These are phyloP conservation scores for Dendroctonus ponderosae DNA, from an alignment of 1,140 invertebrate genomes.

Conservation along the genomic window DNA sequence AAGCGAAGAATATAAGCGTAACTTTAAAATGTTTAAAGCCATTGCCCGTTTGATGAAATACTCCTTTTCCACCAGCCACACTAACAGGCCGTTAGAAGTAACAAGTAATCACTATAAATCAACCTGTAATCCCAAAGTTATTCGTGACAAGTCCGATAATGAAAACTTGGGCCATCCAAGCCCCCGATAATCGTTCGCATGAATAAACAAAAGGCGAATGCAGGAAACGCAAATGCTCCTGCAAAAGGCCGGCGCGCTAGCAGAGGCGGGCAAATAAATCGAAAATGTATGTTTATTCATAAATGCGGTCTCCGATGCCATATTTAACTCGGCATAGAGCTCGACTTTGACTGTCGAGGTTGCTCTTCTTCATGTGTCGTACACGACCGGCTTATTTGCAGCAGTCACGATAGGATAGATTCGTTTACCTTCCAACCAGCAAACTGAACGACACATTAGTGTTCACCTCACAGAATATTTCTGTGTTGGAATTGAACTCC, in stretches of 20 bases:
- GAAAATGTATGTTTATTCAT: constrained; percentile 17
- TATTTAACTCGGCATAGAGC: background rate
- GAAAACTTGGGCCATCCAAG: background rate
- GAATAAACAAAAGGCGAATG: constrained; percentile 21
- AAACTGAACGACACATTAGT: background rate
- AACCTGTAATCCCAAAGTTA: background rate
- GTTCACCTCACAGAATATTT: background rate
- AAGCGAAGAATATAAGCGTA: too few species aligned
- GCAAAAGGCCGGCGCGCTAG: constrained; percentile 8
- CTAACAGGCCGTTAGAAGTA: too few species aligned
- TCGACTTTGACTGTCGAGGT: background rate
- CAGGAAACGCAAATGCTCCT: constrained; percentile 15
- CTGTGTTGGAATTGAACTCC: too few species aligned
- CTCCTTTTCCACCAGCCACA: too few species aligned
- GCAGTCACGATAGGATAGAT: background rate
- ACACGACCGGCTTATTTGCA: background rate
- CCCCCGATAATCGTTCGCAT: constrained; percentile 16
- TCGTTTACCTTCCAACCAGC: background rate
- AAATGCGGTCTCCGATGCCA: background rate
- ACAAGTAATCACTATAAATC: too few species aligned
- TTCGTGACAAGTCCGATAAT: background rate
- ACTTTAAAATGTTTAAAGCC: too few species aligned
- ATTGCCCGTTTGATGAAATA: too few species aligned
- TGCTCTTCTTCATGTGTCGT: background rate
- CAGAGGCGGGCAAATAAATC: constrained; percentile 17